Evolutionary conservation across 2,888 invertebrate species (phyloP), one percentile per base, ranked within the genome.

Genomic region (Griposia aprilina): DNA sequence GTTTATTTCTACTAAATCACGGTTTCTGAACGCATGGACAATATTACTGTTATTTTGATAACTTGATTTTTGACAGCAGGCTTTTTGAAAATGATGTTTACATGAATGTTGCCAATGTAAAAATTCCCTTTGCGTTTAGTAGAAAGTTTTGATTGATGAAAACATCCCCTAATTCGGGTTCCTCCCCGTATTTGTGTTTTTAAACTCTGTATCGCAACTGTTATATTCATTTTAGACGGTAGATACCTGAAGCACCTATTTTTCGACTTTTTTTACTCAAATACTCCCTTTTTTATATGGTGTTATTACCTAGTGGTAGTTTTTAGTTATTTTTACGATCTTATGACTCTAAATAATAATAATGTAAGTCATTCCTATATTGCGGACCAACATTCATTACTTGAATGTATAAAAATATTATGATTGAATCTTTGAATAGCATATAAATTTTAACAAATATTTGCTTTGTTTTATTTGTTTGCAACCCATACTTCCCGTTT

Each of bases 381-480:
- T 78, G 52, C 74, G 74, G 59, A 75, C 65, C 62, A 76, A 77
- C 75, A 87, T 85, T 87, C 78, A 75, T 78, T 72, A 70, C 78
- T 82, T 76, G 85, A 85, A 87, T 87, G 78, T 79, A 74, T 83
- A 82, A 75, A 82, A 81, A 30, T 73, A 41, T 60, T 82, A 74
- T 82, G 59, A 23, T 67, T 48, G 59, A 74, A 66, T 52, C 17
- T 68, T 57, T 75, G 65, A 88, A 83, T 85, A 74, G 82, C 89
- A 90, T 90, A 82, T 90, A 86, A 86, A 87, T 79, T 80, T 81
- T 71, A 23, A 59, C 50, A 36, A 70, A 75, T 30, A 48, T 3
- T 50, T 52, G 23, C 5, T 26, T 80, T 77, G 55, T 78, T 82
- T 85, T 57, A 63, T 79, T 80, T 74, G 0, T 30, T 13, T 55